Evolutionary conservation across 2,888 invertebrate genomes (phyloP).

Genomic region (Poecilobothrus nobilitatus): DNA sequence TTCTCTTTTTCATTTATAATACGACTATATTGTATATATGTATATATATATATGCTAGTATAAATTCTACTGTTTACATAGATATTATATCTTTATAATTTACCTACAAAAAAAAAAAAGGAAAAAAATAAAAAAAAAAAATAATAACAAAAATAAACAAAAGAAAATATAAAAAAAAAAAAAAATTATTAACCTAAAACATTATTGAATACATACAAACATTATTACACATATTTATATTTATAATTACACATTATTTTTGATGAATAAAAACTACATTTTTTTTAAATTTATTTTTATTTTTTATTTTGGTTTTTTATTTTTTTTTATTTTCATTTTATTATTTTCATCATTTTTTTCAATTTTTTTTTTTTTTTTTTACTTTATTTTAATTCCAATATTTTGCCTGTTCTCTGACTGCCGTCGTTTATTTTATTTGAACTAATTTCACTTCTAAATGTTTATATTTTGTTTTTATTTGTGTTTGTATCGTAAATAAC

Average conservation of each 20-base stretch:
- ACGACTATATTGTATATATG: neutral
- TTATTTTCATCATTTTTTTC: neutral
- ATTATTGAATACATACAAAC: constrained; percentile 6
- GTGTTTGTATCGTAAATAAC: neutral
- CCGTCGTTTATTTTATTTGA: constrained; percentile 3
- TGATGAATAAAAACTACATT: constrained; percentile 3
- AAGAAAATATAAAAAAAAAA: neutral
- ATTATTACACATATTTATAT: constrained; percentile 6
- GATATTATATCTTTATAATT: constrained; percentile 6
- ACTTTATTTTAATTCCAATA: neutral
- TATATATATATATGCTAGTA: neutral
- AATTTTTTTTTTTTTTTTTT: neutral
- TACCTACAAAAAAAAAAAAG: neutral
- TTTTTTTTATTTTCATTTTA: neutral
- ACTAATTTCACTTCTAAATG: constrained; percentile 1
- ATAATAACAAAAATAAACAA: neutral
- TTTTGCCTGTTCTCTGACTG: constrained; percentile 6
- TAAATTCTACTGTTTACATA: constrained; percentile 3
- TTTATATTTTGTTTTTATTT: neutral
- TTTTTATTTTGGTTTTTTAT: neutral
- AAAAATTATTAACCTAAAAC: constrained; percentile 3
- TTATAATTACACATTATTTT: constrained; percentile 4
- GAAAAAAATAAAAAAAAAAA: neutral
- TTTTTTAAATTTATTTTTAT: neutral
- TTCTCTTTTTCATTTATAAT: neutral